phyloP scores from a whole-genome alignment of 2,888 invertebrate genomes.

The Ctenicera cuprea region DNA sequence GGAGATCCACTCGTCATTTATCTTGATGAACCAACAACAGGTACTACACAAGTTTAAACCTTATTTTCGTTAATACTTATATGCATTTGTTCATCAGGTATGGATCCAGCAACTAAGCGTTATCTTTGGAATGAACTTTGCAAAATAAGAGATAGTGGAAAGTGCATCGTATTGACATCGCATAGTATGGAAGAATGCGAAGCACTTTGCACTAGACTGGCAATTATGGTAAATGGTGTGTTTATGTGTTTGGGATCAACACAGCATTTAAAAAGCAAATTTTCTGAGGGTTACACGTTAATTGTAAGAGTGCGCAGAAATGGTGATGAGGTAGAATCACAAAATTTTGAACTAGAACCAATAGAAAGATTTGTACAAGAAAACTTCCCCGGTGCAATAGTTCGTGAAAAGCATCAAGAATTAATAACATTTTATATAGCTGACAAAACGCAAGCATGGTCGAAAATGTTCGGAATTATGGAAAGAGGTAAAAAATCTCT shows the following conservation, averaged over 20 bases:
- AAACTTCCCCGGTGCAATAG: slow-evolving; percentile 64
- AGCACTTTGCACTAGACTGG: slow-evolving; percentile 86
- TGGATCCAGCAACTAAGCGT: slow-evolving; percentile 88
- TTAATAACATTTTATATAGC: slow-evolving; percentile 83
- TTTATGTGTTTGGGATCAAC: slow-evolving; percentile 88
- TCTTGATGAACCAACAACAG: slow-evolving; percentile 76
- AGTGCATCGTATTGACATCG: slow-evolving; percentile 88
- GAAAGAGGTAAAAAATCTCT: slow-evolving; percentile 73
- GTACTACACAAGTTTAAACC: slow-evolving; percentile 57
- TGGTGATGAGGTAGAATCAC: slow-evolving; percentile 49
- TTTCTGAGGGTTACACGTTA: slow-evolving; percentile 77
- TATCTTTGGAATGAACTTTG: slow-evolving; percentile 87
- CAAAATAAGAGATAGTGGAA: slow-evolving; percentile 81
- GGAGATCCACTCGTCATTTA: slow-evolving; percentile 76
- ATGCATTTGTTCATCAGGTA: too few species aligned
- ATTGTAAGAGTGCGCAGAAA: slow-evolving; percentile 70
- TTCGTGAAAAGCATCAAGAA: slow-evolving; percentile 84
- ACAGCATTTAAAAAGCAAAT: slow-evolving; percentile 88
- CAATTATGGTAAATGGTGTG: slow-evolving; percentile 90
- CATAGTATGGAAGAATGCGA: slow-evolving; percentile 94
- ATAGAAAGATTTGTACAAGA: slow-evolving; percentile 60
- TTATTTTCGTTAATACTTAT: too few species aligned
- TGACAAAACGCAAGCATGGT: slow-evolving; percentile 80
- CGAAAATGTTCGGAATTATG: slow-evolving; percentile 84
- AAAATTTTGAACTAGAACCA: slow-evolving; percentile 31